Evolutionary conservation across 2,888 invertebrate species (phyloP), one percentile per base, ranked within the genome.

Genomic region (Pristionchus entomophagus): DNA sequence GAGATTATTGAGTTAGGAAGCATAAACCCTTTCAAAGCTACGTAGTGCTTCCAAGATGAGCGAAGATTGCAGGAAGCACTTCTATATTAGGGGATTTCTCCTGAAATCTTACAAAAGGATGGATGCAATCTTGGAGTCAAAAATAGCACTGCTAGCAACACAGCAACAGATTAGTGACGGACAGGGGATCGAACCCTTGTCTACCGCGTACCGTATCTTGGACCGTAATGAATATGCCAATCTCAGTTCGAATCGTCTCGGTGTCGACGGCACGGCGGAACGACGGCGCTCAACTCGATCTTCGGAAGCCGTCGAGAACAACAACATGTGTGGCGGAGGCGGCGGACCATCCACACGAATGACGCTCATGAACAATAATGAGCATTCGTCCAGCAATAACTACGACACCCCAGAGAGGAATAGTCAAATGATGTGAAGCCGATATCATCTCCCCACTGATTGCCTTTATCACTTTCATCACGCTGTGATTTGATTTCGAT

Each of bases 231-330:
- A 45, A 45, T 45, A 45, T 45, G 8, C 8, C 45, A 1, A 62
- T 35, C 77, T 22, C 77, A 85, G 85, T 53, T 12, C 26, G 12
- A 49, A 85, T n/a, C 85, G 85, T 8, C 73, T 77, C 19, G 73
- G 53, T 6, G 35, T 51, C 10, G 85, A 85, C 12, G 22, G 49
- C 4, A 59, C 56, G 32, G 83, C 62, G 2, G 85, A 85, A 22
- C 32, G 85, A 26, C 32, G 85, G 3, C 73, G 85, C n/a, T 85
- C 85, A 3, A 85, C 85, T 38, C 51, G 85, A 10, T 85, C 85
- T 0, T 73, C 73, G 4, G 85, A 85, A 38, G 85, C 85, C 32
- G 85, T 77, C 29, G 85, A 85, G 85, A 85, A 85, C 85, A 85
- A 85, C 56, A 85, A 85, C 22, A 35, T 56, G 51, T 51, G 69